phyloP scores from a whole-genome alignment of 1,140 invertebrate genomes.

The Cotesia typhae region DNA sequence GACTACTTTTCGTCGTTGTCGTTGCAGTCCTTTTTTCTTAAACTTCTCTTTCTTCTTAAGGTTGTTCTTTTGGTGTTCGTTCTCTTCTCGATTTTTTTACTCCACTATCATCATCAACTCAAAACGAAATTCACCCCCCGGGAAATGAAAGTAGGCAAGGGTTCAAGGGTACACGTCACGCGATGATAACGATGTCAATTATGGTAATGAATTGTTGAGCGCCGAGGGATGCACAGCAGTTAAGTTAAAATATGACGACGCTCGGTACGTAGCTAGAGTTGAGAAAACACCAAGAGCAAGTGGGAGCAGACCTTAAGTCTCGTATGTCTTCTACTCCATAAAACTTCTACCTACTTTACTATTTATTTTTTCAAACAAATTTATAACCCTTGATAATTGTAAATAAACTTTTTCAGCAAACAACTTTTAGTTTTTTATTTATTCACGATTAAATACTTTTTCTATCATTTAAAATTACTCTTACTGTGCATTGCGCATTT shows the following conservation, averaged over 20 bases:
- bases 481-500: too few relatives aligned
- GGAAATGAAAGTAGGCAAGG: conserved; percentile 32
- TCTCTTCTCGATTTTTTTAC: conserved; percentile 3
- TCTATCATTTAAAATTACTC: too few relatives aligned
- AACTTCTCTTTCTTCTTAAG: background rate
- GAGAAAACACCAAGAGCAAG: background rate
- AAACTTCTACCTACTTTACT: too few relatives aligned
- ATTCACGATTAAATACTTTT: too few relatives aligned
- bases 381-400: too few relatives aligned
- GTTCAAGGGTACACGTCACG: conserved; percentile 38
- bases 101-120: conserved; percentile 6
- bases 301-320: conserved; percentile 7
- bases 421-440: too few relatives aligned
- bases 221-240: conserved; percentile 44
- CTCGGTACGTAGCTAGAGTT: background rate
- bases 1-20: too few relatives aligned
- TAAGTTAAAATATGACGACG: conserved; percentile 42
- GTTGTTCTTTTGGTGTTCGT: background rate
- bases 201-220: conserved; percentile 45
- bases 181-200: conserved; percentile 45
- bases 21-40: conserved; percentile 9
- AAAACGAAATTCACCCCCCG: conserved; percentile 23
- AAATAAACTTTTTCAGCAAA: too few relatives aligned
- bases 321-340: conserved; percentile 11
- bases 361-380: too few relatives aligned